Conservation (phyloP, 2,797 vertebrate species). For the Aphelocoma californica region DNA sequence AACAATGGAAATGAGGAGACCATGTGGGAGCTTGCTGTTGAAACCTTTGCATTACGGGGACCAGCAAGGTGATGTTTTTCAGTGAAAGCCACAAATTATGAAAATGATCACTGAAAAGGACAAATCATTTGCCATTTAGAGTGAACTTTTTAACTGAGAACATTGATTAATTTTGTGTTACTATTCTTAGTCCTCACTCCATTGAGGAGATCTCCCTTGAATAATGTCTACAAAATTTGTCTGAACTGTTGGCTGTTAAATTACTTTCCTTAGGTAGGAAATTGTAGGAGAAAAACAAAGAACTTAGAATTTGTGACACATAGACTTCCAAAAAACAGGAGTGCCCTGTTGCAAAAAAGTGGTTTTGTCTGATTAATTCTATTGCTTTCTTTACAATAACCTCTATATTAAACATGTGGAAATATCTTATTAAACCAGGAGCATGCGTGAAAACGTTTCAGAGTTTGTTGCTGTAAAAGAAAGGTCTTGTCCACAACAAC, state of each 20-base stretch:
- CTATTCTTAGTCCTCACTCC: background rate
- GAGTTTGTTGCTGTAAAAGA: background rate
- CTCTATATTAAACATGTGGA: background rate
- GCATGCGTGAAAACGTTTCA: fast-evolving
- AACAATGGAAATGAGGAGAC: background rate
- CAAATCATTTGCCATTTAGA: background rate
- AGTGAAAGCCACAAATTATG: background rate
- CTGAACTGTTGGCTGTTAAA: background rate
- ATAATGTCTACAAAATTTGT: background rate
- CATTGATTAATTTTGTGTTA: background rate
- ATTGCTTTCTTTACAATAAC: background rate
- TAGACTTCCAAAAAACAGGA: background rate
- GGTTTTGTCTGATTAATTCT: background rate
- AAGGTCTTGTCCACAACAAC: background rate
- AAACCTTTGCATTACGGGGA: background rate
- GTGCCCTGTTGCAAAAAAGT: background rate
- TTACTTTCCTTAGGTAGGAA: background rate
- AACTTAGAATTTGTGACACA: background rate
- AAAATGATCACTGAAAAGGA: background rate
- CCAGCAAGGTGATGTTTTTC: background rate
- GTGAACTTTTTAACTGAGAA: background rate
- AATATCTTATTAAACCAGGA: background rate
- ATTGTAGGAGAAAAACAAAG: background rate
- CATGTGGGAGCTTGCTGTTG: background rate
- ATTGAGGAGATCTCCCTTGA: background rate